These are phyloP conservation scores for Adelges cooleyi DNA, from an alignment of 1,140 invertebrate species.

Conservation along the genomic window DNA sequence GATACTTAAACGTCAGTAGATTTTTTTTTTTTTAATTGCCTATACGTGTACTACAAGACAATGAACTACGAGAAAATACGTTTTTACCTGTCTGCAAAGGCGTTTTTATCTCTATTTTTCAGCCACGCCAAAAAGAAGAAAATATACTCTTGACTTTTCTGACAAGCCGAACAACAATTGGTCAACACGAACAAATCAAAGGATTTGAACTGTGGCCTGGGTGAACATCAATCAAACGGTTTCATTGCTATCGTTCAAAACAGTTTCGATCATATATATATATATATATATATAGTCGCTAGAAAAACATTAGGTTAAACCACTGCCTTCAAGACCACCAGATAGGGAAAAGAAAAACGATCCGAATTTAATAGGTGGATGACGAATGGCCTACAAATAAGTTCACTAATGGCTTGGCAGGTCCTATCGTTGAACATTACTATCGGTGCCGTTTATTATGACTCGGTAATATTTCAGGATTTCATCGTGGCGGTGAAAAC, in stretches of 20 bases:
- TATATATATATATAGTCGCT: too few relatives aligned
- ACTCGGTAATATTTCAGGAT: not conserved
- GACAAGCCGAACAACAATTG: constrained; percentile 7
- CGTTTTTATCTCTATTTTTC: constrained; percentile 3
- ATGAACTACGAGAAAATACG: not conserved
- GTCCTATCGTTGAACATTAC: not conserved
- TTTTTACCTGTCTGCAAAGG: not conserved
- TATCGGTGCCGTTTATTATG: not conserved
- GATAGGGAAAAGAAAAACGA: not conserved
- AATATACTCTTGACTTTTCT: too few relatives aligned
- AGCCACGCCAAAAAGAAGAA: not conserved
- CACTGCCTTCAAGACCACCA: not conserved
- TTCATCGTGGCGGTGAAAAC: not conserved
- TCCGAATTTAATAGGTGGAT: constrained; percentile 21
- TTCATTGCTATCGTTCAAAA: not conserved
- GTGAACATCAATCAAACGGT: constrained; percentile 20
- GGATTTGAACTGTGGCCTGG: not conserved
- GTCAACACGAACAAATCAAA: constrained; percentile 8
- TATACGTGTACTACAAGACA: too few relatives aligned
- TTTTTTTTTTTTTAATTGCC: too few relatives aligned
- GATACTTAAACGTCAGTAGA: too few relatives aligned
- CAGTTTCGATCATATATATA: too few relatives aligned
- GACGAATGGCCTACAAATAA: constrained; percentile 14
- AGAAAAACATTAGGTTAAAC: constrained; percentile 1
- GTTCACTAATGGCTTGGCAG: constrained; percentile 1